A percentile compares a stretch with the other conserved stretches of the same genome.
phyloP scores from a whole-genome alignment of 2,888 invertebrate genomes.

The Euplagia quadripunctaria region DNA sequence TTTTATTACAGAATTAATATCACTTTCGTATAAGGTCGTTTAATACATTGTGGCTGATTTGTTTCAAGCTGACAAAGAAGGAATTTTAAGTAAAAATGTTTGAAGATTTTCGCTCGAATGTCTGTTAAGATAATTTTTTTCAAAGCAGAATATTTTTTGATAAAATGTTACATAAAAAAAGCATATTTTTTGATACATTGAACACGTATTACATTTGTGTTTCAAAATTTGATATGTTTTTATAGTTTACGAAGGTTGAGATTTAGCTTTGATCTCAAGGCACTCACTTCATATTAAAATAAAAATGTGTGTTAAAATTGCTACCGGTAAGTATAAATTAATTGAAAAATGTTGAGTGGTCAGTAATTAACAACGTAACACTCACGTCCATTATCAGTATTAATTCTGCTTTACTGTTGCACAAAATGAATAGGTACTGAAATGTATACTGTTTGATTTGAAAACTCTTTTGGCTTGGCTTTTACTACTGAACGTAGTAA shows the following conservation, averaged over 20 bases:
- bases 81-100: neutral
- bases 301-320: neutral
- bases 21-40: neutral
- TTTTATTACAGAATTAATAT: neutral
- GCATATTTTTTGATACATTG: no score
- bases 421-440: no score
- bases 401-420: no score
- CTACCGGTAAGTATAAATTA: neutral
- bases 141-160: no score
- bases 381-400: no score
- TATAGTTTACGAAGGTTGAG: no score
- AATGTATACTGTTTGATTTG: no score
- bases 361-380: no score
- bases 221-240: neutral
- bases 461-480: no score
- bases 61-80: slow-evolving; percentile 2
- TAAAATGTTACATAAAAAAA: no score
- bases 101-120: neutral
- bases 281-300: neutral
- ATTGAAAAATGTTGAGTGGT: neutral
- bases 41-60: neutral
- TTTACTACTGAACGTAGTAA: no score
- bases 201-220: no score
- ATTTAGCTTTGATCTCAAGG: neutral
- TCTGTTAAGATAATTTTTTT: neutral